Percentiles rank a stretch among this genome's conserved stretches.
Conservation (phyloP, 1,140 invertebrate species). For the Drosophila tani region DNA sequence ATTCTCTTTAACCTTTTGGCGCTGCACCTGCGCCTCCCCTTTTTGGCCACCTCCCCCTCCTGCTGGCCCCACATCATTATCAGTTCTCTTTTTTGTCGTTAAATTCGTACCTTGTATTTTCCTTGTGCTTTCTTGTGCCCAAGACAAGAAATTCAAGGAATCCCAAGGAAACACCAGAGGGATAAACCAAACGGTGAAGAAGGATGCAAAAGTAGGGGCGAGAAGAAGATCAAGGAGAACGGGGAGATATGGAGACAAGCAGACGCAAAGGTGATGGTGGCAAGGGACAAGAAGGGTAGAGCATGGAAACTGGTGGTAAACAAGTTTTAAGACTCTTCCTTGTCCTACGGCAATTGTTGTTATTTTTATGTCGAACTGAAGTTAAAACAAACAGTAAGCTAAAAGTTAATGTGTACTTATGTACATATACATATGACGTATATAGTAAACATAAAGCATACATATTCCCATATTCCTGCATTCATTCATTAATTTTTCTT, state of each 20-base stretch:
- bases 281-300: background rate
- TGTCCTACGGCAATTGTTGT: constrained; percentile 28
- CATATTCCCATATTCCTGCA: background rate
- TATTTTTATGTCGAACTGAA: constrained; percentile 8
- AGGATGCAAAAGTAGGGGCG: constrained; percentile 6
- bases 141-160: background rate
- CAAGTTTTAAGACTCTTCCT: constrained; percentile 23
- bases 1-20: constrained; percentile 21
- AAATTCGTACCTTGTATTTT: background rate
- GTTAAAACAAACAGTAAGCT: constrained; percentile 5
- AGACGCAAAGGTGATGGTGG: background rate
- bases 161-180: background rate
- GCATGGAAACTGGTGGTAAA: constrained; percentile 14
- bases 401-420: background rate
- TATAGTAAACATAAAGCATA: background rate
- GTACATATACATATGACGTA: background rate
- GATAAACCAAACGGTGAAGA: constrained; percentile 1
- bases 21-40: background rate
- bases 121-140: background rate
- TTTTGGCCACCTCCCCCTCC: background rate
- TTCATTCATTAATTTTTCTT: background rate
- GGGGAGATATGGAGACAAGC: background rate
- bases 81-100: background rate
- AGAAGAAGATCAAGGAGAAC: background rate
- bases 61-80: too few relatives aligned